phyloP scores from a whole-genome alignment of 2,888 invertebrate genomes.

The Encarsia formosa region DNA sequence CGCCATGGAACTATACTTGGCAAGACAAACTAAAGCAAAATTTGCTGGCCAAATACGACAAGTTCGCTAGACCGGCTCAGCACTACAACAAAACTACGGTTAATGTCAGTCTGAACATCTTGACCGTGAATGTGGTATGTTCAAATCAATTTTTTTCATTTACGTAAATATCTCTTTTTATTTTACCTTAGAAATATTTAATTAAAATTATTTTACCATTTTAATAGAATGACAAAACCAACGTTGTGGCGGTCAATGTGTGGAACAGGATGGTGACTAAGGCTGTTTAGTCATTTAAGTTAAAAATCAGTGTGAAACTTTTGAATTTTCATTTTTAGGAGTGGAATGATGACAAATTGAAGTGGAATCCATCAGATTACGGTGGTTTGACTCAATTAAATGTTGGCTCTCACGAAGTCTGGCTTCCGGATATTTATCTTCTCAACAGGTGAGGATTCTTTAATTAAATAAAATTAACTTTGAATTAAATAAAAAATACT shows the following conservation, averaged over 20 bases:
- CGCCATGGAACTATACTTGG: constrained; percentile 56
- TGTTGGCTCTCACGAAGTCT: constrained; percentile 68
- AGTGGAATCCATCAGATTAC: constrained; percentile 67
- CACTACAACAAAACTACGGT: constrained; percentile 56
- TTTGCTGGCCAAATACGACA: constrained; percentile 58
- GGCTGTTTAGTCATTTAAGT: not conserved
- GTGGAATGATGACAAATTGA: constrained; percentile 73
- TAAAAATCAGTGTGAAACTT: constrained; percentile 18
- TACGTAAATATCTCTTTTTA: not conserved
- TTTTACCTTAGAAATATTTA: not conserved
- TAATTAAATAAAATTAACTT: no score
- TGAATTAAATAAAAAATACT: no score
- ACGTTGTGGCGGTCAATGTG: constrained; percentile 25
- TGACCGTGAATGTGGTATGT: constrained; percentile 59
- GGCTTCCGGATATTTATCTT: constrained; percentile 72
- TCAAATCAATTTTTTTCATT: not conserved
- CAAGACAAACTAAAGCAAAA: constrained; percentile 57
- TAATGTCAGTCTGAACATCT: constrained; percentile 56
- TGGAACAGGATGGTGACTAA: constrained; percentile 22
- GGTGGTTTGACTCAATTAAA: constrained; percentile 61
- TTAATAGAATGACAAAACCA: not conserved
- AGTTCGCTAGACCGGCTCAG: constrained; percentile 56
- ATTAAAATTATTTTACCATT: not conserved
- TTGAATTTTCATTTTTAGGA: constrained; percentile 50
- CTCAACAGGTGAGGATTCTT: constrained; percentile 60